Conservation (phyloP, 2,113 vertebrate species). For the Lepisosteus oculatus region DNA sequence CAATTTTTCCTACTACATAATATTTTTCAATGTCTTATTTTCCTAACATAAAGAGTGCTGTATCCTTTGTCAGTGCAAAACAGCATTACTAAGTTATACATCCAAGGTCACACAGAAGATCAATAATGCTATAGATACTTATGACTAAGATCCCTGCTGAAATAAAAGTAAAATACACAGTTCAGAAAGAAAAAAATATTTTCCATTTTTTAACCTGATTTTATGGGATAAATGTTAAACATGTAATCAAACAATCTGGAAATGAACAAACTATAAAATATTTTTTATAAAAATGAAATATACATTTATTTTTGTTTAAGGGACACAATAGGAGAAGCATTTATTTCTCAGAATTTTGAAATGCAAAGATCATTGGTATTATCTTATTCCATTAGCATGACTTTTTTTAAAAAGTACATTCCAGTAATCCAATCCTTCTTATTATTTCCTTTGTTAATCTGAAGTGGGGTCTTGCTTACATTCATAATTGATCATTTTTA, state of each 20-base stretch:
- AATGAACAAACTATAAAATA: background rate
- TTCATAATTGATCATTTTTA: too few relatives aligned
- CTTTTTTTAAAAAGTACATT: too few relatives aligned
- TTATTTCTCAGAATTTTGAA: too few relatives aligned
- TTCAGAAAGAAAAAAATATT: background rate
- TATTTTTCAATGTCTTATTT: conserved; percentile 1
- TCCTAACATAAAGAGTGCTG: background rate
- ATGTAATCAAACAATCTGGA: background rate
- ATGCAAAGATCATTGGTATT: too few relatives aligned
- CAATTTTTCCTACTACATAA: background rate
- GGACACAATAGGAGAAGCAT: too few relatives aligned
- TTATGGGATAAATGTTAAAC: background rate
- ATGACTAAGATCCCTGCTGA: conserved; percentile 3
- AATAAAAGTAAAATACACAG: conserved; percentile 11
- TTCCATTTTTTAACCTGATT: conserved; percentile 1
- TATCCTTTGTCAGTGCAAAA: background rate
- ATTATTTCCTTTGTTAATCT: too few relatives aligned
- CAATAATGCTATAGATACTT: conserved; percentile 20
- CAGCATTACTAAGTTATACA: background rate
- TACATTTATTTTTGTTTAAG: too few relatives aligned
- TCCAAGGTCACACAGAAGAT: conserved; percentile 10
- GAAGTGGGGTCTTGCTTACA: too few relatives aligned
- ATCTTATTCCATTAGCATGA: too few relatives aligned
- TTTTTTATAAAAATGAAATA: too few relatives aligned
- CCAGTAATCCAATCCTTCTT: too few relatives aligned